Evolutionary conservation across 2,888 invertebrate genomes (phyloP).

Genomic region (Platycheirus rosarum): DNA sequence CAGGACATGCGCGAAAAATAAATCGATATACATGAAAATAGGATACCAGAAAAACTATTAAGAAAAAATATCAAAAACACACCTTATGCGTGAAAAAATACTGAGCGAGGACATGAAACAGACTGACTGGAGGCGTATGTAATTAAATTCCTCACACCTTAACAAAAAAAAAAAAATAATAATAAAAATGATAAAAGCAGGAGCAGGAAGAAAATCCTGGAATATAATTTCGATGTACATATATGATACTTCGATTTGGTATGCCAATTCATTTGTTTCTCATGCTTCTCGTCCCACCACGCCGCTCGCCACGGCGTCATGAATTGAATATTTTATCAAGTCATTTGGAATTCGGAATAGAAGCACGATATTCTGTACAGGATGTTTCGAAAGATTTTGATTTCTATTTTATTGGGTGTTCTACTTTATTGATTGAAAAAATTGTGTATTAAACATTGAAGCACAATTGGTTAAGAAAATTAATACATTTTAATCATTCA

Average conservation of each 20-base stretch:
- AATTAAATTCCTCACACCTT: slow-evolving; percentile 50
- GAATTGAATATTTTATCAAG: slow-evolving; percentile 61
- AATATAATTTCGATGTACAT: slow-evolving; percentile 12
- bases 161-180: neutral
- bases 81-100: slow-evolving; percentile 21
- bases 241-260: slow-evolving; percentile 8
- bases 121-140: slow-evolving; percentile 49
- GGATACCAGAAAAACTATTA: neutral
- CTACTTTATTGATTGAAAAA: too few relatives aligned
- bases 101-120: slow-evolving; percentile 13
- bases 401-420: too few relatives aligned
- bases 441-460: too few relatives aligned
- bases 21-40: slow-evolving; percentile 25
- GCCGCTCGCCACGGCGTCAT: slow-evolving; percentile 42
- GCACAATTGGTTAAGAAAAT: too few relatives aligned
- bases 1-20: slow-evolving; percentile 26
- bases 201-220: neutral
- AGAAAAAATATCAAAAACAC: slow-evolving; percentile 14
- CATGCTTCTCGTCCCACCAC: too few relatives aligned
- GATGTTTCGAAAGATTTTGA: neutral
- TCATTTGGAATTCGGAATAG: slow-evolving; percentile 1
- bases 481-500: too few relatives aligned
- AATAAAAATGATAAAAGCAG: too few relatives aligned
- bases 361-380: neutral
- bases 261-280: neutral